Conservation (phyloP, 2,113 vertebrate genomes). For the Orycteropus afer region DNA sequence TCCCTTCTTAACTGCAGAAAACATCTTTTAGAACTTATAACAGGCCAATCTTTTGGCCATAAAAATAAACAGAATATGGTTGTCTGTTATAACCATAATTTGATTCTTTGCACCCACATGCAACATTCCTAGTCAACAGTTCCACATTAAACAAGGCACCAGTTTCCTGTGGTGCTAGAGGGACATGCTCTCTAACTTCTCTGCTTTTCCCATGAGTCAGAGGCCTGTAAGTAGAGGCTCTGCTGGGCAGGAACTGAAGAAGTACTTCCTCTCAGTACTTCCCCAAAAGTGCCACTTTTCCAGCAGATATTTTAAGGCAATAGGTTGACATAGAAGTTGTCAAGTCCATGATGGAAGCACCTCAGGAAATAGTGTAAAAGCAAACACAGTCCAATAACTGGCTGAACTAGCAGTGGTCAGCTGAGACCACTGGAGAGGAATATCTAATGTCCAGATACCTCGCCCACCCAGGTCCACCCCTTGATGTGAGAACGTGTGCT, state of each 20-base stretch:
- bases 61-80: not conserved
- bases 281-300: not conserved
- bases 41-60: not conserved
- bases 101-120: not conserved
- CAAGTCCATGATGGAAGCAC: not conserved
- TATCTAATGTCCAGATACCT: no score
- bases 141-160: not conserved
- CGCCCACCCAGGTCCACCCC: not conserved
- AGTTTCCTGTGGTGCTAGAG: not conserved
- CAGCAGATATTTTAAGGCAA: not conserved
- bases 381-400: not conserved
- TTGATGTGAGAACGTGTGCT: not conserved
- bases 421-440: not conserved
- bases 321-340: not conserved
- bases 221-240: not conserved
- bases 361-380: not conserved
- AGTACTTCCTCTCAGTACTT: not conserved
- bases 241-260: not conserved
- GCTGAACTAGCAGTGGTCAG: not conserved
- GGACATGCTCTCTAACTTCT: not conserved
- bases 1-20: not conserved
- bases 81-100: not conserved
- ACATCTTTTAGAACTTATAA: not conserved
- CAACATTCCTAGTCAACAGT: not conserved
- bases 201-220: not conserved